Evolutionary conservation across 2,113 vertebrate species (phyloP).

Genomic region (Zosterops pallidus): DNA sequence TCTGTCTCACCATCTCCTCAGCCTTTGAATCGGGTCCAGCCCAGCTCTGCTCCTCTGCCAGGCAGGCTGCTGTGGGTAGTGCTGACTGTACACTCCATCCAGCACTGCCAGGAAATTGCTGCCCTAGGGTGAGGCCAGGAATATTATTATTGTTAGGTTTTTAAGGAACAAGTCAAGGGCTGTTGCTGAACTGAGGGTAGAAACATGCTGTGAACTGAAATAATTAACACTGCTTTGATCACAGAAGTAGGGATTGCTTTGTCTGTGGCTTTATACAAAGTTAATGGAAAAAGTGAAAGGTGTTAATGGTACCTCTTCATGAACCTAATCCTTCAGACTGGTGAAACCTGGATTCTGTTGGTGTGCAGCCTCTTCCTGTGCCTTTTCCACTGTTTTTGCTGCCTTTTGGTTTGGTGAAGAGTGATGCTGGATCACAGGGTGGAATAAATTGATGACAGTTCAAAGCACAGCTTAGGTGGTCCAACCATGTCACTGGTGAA

Average conservation of each 20-base stretch:
- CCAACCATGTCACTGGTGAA: neutral
- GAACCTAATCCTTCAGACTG: neutral
- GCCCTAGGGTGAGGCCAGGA: neutral
- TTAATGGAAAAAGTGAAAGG: neutral
- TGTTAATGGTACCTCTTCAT: neutral
- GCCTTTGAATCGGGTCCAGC: conserved; percentile 20
- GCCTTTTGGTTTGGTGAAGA: neutral
- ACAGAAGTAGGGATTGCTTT: neutral
- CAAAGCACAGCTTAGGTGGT: neutral
- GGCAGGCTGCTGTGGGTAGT: conserved; percentile 35
- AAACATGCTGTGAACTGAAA: neutral
- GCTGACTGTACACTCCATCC: conserved; percentile 8
- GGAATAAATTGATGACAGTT: neutral
- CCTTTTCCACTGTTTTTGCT: neutral
- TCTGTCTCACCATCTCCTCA: neutral
- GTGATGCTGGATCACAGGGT: neutral
- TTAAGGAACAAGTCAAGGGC: neutral
- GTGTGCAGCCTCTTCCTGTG: neutral
- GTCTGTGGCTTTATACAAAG: neutral
- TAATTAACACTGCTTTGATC: neutral
- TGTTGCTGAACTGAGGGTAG: neutral
- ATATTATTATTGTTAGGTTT: neutral
- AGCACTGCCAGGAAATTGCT: conserved; percentile 16
- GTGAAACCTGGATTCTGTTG: neutral
- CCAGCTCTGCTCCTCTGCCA: neutral